Conservation (phyloP, 2,797 vertebrate species). For the Tadarida brasiliensis region DNA sequence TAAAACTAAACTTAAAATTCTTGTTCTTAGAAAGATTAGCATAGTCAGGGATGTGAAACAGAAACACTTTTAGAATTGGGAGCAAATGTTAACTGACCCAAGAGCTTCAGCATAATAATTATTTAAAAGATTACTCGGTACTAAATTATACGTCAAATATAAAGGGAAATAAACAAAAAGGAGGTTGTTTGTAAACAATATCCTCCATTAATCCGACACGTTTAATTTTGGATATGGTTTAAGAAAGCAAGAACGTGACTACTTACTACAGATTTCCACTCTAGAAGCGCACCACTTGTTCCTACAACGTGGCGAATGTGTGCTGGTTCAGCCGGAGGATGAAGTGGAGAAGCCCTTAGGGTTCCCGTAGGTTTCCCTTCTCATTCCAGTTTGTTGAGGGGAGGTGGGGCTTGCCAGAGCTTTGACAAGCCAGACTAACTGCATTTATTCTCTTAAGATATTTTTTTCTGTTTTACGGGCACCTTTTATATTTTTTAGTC, state of each 20-base stretch:
- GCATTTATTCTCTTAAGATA: not conserved
- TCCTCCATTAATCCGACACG: not conserved
- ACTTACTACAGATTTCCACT: not conserved
- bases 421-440: not conserved
- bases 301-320: rapidly evolving
- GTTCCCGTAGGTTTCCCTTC: not conserved
- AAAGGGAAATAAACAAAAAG: not conserved
- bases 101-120: not conserved
- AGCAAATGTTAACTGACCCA: not conserved
- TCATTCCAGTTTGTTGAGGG: not conserved
- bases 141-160: not conserved
- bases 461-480: not conserved
- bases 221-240: not conserved
- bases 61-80: not conserved
- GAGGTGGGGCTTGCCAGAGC: not conserved
- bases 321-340: rapidly evolving
- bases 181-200: not conserved
- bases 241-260: not conserved
- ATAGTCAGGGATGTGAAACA: not conserved
- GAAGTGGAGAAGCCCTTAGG: not conserved
- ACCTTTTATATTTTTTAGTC: not conserved
- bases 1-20: slow-evolving; percentile 7
- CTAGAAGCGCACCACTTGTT: not conserved
- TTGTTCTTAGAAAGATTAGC: not conserved
- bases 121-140: not conserved